Evolutionary conservation across 2,113 vertebrate genomes (phyloP).

Genomic region (Gnathonemus echidnorhynchus): DNA sequence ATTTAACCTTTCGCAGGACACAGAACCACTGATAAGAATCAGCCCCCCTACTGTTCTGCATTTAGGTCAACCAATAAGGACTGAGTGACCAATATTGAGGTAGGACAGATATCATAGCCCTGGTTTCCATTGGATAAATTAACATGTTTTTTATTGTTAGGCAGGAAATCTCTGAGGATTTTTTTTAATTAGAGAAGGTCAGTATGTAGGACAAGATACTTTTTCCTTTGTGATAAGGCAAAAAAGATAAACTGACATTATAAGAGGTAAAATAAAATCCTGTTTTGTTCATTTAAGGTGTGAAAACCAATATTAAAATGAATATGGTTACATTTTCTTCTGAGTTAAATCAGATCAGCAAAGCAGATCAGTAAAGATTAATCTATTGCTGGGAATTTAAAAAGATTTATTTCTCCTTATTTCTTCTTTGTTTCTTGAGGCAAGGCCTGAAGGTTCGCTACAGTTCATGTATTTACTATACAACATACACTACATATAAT

Average conservation of each 20-base stretch:
- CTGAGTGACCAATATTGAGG: background rate
- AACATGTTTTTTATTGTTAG: background rate
- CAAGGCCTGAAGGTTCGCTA: background rate
- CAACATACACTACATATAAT: background rate
- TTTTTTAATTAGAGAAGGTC: background rate
- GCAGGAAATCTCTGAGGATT: background rate
- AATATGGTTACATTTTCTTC: background rate
- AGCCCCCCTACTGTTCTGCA: background rate
- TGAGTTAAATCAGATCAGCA: background rate
- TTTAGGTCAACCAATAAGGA: background rate
- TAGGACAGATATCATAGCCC: background rate
- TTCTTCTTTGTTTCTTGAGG: background rate
- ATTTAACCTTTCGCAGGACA: background rate
- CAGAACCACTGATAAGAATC: background rate
- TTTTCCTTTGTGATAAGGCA: background rate
- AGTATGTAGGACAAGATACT: background rate
- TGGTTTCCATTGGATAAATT: background rate
- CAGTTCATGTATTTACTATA: background rate
- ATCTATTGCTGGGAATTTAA: background rate
- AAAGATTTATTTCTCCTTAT: background rate
- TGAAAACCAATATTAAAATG: background rate
- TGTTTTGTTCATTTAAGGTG: background rate
- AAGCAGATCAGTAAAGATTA: background rate
- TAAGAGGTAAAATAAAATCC: background rate
- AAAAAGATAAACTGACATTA: background rate